Evolutionary conservation across 2,113 vertebrate species (phyloP).

Genomic region (Cercopithecus mona): DNA sequence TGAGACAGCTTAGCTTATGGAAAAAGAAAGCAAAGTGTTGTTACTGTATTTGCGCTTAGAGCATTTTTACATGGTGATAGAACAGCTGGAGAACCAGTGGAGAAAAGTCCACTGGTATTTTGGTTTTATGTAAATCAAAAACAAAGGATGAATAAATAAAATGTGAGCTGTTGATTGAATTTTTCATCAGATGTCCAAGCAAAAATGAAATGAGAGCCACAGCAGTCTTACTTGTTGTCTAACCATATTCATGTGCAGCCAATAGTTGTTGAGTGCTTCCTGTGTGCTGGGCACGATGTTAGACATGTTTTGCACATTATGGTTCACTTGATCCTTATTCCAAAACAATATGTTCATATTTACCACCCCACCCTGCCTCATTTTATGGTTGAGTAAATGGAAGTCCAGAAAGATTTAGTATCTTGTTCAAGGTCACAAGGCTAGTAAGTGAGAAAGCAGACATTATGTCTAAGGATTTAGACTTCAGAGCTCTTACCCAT

Average conservation of each 20-base stretch:
- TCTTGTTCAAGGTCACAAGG: not conserved
- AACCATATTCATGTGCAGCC: not conserved
- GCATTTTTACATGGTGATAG: not conserved
- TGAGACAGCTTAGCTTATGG: not conserved
- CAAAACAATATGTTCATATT: not conserved
- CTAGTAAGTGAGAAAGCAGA: not conserved
- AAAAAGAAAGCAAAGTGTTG: not conserved
- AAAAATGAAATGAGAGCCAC: constrained; percentile 10
- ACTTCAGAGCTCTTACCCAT: not conserved
- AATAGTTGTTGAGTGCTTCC: not conserved
- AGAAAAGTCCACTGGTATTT: not conserved
- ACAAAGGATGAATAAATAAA: not conserved
- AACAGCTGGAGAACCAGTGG: not conserved
- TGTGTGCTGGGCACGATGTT: not conserved
- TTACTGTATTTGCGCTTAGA: not conserved
- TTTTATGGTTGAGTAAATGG: not conserved
- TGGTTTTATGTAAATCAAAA: constrained; percentile 24
- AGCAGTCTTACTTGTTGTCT: not conserved
- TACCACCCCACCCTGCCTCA: not conserved
- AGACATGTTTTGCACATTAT: not conserved
- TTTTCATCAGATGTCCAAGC: not conserved
- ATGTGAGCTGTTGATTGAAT: not conserved
- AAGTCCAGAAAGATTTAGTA: not conserved
- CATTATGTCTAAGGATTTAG: not conserved
- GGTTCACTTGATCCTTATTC: not conserved